Conservation (phyloP, 2,113 vertebrate genomes). For the Lagenorhynchus albirostris region DNA sequence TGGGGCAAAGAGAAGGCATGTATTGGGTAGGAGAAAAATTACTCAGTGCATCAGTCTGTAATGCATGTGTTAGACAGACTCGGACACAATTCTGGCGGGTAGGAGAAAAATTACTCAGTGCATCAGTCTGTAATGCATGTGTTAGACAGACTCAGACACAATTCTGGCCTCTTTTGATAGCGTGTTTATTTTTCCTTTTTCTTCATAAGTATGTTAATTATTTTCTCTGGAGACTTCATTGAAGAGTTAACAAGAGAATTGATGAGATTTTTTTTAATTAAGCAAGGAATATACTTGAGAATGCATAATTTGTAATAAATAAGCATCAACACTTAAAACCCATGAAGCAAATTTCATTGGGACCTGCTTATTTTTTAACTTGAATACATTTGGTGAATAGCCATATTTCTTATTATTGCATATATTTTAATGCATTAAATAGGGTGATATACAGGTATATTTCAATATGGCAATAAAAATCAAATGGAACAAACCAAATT, state of each 20-base stretch:
- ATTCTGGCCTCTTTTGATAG: not conserved
- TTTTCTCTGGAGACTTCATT: slow-evolving; percentile 66
- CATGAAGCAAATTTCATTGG: not conserved
- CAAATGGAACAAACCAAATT: slow-evolving; percentile 9
- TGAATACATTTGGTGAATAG: not conserved
- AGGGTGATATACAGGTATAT: not conserved
- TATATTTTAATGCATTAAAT: not conserved
- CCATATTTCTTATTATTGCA: not conserved
- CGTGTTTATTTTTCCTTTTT: not conserved
- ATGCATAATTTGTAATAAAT: slow-evolving; percentile 57
- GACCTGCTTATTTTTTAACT: not conserved
- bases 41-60: not conserved
- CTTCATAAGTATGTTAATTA: slow-evolving; percentile 24
- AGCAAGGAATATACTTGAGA: slow-evolving; percentile 38
- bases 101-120: not conserved
- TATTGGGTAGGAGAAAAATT: not conserved
- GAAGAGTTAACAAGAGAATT: slow-evolving; percentile 54
- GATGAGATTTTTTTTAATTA: slow-evolving; percentile 24
- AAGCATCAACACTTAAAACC: slow-evolving; percentile 7
- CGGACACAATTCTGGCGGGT: not conserved
- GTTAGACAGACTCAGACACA: not conserved
- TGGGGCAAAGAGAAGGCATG: not conserved
- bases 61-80: not conserved
- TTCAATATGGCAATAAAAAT: slow-evolving; percentile 34
- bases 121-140: not conserved